These are phyloP conservation scores for Dexiosoma caninum DNA, from an alignment of 2,888 invertebrate species.

Conservation along the genomic window DNA sequence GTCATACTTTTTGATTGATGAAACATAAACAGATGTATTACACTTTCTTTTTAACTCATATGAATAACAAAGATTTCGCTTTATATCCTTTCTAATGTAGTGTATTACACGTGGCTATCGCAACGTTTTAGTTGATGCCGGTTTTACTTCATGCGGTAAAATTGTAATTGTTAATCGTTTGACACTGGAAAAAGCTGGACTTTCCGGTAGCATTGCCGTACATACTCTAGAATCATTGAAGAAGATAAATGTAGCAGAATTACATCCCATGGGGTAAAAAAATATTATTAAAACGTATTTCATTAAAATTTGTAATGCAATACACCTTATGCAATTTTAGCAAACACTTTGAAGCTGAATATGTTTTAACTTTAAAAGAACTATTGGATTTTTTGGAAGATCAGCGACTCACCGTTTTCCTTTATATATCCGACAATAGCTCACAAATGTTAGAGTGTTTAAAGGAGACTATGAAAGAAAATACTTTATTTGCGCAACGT, in stretches of 20 bases:
- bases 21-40: no score
- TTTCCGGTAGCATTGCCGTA: constrained; percentile 69
- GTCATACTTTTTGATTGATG: no score
- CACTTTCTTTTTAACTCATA: no score
- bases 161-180: constrained; percentile 74
- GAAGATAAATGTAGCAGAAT: constrained; percentile 75
- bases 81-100: no score
- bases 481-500: constrained; percentile 72
- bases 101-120: constrained; percentile 75
- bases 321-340: constrained; percentile 63
- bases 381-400: constrained; percentile 73
- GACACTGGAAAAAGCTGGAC: constrained; percentile 74
- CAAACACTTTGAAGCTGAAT: constrained; percentile 75
- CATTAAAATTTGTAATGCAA: background rate
- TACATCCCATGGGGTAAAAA: constrained; percentile 76
- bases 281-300: background rate
- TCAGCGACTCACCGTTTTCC: constrained; percentile 72
- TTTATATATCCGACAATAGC: constrained; percentile 74
- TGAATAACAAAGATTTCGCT: no score
- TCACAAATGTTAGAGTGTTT: constrained; percentile 74
- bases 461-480: constrained; percentile 69
- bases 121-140: constrained; percentile 76
- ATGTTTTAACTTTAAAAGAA: constrained; percentile 73
- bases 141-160: constrained; percentile 75
- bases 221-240: constrained; percentile 72